Base-by-base conservation (phyloP, 2,113 vertebrate species). In the Limanda limanda region DNA sequence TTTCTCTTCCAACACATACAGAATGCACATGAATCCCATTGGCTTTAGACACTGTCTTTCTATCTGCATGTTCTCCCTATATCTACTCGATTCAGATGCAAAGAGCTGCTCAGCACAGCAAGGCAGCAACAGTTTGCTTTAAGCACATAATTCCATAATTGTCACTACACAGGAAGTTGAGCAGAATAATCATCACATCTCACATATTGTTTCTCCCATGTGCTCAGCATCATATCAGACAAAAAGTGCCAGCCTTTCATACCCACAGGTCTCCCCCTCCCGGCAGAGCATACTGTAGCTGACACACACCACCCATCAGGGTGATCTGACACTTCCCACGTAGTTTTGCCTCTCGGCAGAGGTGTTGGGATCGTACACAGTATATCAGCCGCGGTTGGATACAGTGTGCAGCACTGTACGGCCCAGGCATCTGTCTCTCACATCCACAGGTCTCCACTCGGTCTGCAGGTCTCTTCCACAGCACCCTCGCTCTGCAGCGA, bases 361-460 rank as follows among this genome's bases (percentile, higher is more conserved):
- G 68, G 80, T 78, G 69, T 23, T 55, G 55, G 12, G 61, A 64
- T 61, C 64, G 45, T 31, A 59, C 37, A 62, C 37, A 62, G 24
- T 14, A 58, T 13, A 86, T 76, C 54, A 48, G 71, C 79, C 42
- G 68, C 64, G 18, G 12, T 65, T 86, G 76, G 59, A 72, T 25
- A 81, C 7, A 1, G 40, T 25, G 61, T 18, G 25, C 63, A 23
- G 60, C 78, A 58, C 45, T 20, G 71, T 42, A 37, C 4, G 74
- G 74, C 62, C 76, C 59, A 52, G 61, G 83, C 83, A 78, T 78
- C 81, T 84, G 81, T 68, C 74, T 85, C 74, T 82, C 79, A 86
- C 87, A 84, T 69, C 79, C 74, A 78, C 89, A 73, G 74, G 83
- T 81, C 81, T 80, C 85, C 31, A 52, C 67, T 66, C 60, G 79